These are phyloP conservation scores for Trissoscelio sp. DNA, from an alignment of 2,888 invertebrate genomes.

Conservation along the genomic window DNA sequence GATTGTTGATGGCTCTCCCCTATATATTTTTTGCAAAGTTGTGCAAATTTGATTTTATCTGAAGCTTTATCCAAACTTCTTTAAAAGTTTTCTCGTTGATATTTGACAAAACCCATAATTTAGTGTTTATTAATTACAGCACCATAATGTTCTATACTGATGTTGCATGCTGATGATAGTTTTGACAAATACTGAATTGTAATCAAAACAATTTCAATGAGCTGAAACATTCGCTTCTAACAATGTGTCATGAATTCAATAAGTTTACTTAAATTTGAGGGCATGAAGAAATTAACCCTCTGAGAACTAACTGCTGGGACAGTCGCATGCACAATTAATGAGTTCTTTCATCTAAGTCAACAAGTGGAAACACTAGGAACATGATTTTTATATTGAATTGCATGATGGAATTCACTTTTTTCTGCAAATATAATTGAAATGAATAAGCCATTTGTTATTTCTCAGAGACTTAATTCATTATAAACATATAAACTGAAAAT, in stretches of 20 bases:
- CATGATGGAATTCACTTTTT: not conserved
- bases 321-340: not conserved
- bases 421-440: not conserved
- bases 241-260: conserved; percentile 34
- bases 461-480: conserved; percentile 66
- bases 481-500: conserved; percentile 62
- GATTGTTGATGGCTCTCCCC: too few relatives aligned
- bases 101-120: too few relatives aligned
- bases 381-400: not conserved
- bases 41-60: too few relatives aligned
- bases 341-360: not conserved
- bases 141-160: not conserved
- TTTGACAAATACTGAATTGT: conserved; percentile 28
- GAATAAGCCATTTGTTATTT: conserved; percentile 65
- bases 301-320: conserved; percentile 46
- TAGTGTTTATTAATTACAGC: not conserved
- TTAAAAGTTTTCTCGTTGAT: too few relatives aligned
- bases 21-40: too few relatives aligned
- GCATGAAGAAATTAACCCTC: conserved; percentile 59
- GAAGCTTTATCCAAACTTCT: too few relatives aligned
- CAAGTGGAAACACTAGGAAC: conserved; percentile 22
- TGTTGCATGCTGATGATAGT: conserved; percentile 33
- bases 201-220: conserved; percentile 42
- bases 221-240: conserved; percentile 20
- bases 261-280: conserved; percentile 59